These are phyloP conservation scores for Phyllostomus hastatus DNA, from an alignment of 2,113 vertebrate species.

Conservation along the genomic window DNA sequence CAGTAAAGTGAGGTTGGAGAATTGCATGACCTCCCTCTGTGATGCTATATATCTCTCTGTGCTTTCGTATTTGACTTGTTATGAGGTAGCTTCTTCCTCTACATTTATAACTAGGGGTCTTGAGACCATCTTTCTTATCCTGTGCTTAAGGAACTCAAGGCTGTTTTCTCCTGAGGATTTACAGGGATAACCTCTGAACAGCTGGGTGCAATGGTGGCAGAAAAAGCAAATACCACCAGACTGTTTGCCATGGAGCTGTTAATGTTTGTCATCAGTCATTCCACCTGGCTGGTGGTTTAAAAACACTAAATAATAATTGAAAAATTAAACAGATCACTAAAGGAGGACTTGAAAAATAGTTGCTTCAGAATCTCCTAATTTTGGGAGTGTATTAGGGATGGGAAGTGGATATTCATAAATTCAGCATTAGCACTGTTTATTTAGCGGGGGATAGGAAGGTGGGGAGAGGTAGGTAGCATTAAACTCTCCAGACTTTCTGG, in stretches of 20 bases:
- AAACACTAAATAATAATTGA: slow-evolving; percentile 38
- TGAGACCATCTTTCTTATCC: slow-evolving; percentile 8
- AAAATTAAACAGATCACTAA: slow-evolving; percentile 53
- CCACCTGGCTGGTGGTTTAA: slow-evolving; percentile 34
- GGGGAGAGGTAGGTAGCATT: slow-evolving; percentile 45
- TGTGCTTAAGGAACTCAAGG: not conserved
- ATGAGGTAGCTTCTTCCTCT: not conserved
- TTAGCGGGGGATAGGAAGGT: not conserved
- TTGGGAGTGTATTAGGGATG: not conserved
- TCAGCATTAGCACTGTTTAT: not conserved
- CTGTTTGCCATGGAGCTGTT: slow-evolving; percentile 43
- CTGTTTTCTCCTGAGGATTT: slow-evolving; percentile 32
- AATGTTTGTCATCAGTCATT: slow-evolving; percentile 39
- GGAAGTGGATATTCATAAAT: not conserved
- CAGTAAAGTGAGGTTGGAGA: slow-evolving; percentile 10
- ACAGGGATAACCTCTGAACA: not conserved
- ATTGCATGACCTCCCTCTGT: not conserved
- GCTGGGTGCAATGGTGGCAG: not conserved
- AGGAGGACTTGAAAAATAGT: slow-evolving; percentile 38
- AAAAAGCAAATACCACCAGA: not conserved
- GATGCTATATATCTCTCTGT: not conserved
- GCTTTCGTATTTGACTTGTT: not conserved
- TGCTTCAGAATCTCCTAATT: slow-evolving; percentile 5
- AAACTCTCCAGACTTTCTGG: slow-evolving; percentile 14
- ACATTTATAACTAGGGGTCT: not conserved